Percentiles rank a stretch among this genome's conserved stretches.
phyloP scores from a whole-genome alignment of 1,140 invertebrate genomes.

The Drosophila auraria region DNA sequence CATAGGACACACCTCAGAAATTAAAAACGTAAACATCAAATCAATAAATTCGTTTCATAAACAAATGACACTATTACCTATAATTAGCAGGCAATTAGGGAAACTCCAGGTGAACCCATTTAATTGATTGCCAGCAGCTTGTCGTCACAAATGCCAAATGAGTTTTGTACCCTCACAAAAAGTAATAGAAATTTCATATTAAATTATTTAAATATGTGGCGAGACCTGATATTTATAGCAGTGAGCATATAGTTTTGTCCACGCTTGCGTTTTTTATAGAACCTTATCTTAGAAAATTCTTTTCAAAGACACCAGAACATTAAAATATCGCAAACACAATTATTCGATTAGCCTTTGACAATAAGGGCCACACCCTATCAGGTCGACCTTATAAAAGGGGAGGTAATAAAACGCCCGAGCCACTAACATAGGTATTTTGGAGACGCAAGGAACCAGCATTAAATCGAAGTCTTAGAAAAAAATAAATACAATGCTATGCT shows the following conservation, averaged over 20 bases:
- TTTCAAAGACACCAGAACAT: slow-evolving; percentile 5
- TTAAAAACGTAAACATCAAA: not conserved
- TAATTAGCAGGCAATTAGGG: not conserved
- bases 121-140: not conserved
- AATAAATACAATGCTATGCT: slow-evolving; percentile 46
- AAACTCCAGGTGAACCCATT: not conserved
- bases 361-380: slow-evolving; percentile 18
- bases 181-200: not conserved
- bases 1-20: slow-evolving; percentile 7
- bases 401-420: not conserved
- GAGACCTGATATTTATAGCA: slow-evolving; percentile 20
- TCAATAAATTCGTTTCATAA: slow-evolving; percentile 7
- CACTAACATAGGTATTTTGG: slow-evolving; percentile 14
- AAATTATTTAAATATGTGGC: slow-evolving; percentile 2
- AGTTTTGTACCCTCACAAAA: not conserved
- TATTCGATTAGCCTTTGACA: slow-evolving; percentile 43
- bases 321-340: slow-evolving; percentile 38
- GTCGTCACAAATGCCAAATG: not conserved
- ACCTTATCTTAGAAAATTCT: slow-evolving; percentile 12
- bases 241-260: slow-evolving; percentile 11
- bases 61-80: slow-evolving; percentile 6
- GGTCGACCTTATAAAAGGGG: slow-evolving; percentile 37
- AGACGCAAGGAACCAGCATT: slow-evolving; percentile 9
- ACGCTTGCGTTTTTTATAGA: slow-evolving; percentile 4
- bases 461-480: not conserved